phyloP scores from a whole-genome alignment of 2,113 vertebrate species.

The Steatornis caripensis region DNA sequence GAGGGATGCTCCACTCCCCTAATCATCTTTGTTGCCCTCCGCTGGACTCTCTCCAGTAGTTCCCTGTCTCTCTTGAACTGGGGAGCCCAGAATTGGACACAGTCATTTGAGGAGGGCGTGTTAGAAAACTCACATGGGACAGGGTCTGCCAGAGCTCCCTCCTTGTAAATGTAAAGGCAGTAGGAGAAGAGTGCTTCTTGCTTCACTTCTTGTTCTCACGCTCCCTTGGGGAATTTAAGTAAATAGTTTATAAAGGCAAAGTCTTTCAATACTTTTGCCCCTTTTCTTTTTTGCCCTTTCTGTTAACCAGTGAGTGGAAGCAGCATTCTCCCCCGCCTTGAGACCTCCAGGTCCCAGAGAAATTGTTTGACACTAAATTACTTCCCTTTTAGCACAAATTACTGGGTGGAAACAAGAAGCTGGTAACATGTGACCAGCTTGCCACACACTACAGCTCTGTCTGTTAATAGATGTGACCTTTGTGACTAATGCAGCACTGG shows the following conservation, averaged over 20 bases:
- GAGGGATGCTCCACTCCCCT: no score
- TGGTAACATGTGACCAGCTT: background rate
- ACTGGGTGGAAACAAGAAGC: slow-evolving; percentile 16
- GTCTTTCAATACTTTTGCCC: no score
- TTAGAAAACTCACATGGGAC: background rate
- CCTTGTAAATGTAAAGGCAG: background rate
- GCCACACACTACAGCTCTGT: background rate
- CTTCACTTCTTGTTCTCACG: background rate
- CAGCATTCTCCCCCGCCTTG: background rate
- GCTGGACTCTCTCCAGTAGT: no score
- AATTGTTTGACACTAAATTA: background rate
- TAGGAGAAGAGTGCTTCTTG: background rate
- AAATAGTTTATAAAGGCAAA: background rate
- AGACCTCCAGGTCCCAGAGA: background rate
- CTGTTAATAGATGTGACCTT: slow-evolving; percentile 13
- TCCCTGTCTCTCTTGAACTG: no score
- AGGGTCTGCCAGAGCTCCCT: background rate
- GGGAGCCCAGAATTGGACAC: no score
- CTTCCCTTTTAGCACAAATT: background rate
- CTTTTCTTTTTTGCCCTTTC: no score
- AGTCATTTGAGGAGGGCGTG: background rate
- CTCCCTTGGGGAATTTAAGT: background rate
- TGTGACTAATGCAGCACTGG: background rate
- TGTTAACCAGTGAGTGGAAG: background rate
- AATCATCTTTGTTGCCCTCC: no score